Conservation (phyloP, 2,797 vertebrate genomes). For the Sternotherus odoratus region DNA sequence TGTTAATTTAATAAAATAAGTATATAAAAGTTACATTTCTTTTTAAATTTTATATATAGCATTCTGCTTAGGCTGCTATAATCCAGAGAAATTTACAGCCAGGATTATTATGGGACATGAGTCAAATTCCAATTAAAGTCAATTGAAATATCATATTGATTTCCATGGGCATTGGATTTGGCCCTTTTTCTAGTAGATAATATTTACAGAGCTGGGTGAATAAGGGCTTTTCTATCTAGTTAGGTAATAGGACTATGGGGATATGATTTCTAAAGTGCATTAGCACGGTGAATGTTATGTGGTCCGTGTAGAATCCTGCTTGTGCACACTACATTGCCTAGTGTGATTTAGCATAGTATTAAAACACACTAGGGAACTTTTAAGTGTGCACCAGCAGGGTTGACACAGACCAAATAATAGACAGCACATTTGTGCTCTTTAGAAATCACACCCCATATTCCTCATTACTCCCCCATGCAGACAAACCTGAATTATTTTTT, state of each 20-base stretch:
- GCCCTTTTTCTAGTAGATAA: neutral
- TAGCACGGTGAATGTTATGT: neutral
- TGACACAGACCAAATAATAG: neutral
- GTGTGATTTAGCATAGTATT: neutral
- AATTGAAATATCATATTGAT: neutral
- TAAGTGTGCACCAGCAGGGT: neutral
- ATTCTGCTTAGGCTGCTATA: neutral
- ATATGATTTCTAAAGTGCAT: neutral
- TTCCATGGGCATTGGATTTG: neutral
- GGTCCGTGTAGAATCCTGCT: neutral
- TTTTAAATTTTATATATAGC: neutral
- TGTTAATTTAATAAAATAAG: neutral
- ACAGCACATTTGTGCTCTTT: neutral
- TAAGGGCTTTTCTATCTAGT: neutral
- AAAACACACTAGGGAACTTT: neutral
- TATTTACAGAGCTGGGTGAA: neutral
- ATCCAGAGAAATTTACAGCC: neutral
- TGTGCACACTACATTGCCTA: neutral
- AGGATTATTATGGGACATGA: neutral
- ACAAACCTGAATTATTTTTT: neutral
- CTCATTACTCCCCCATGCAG: neutral
- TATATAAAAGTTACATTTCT: neutral
- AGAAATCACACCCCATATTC: neutral
- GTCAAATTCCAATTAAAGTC: neutral
- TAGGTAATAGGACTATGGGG: neutral